Conservation (phyloP, 2,113 vertebrate genomes). For the Leuciscus idus region DNA sequence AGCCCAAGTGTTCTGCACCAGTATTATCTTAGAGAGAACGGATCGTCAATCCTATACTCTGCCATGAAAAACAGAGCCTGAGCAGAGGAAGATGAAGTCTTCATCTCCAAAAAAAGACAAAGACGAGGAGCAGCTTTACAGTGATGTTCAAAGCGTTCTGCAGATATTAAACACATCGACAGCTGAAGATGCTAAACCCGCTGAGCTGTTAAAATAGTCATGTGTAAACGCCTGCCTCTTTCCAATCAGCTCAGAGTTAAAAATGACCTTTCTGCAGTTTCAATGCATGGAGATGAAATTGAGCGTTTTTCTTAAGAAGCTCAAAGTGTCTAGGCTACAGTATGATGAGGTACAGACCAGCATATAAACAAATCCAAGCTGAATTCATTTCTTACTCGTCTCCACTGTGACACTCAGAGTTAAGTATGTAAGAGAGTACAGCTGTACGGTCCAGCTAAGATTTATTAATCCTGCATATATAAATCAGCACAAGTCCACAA, state of each 20-base stretch:
- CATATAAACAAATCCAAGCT: neutral
- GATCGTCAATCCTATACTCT: neutral
- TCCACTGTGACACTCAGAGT: neutral
- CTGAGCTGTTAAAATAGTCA: neutral
- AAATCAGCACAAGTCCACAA: neutral
- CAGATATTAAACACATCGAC: slow-evolving; percentile 4
- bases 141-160: neutral
- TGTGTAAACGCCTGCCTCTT: neutral
- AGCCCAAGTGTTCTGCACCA: neutral
- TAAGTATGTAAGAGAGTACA: slow-evolving; percentile 2
- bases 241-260: neutral
- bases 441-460: neutral
- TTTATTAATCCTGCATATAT: slow-evolving; percentile 13
- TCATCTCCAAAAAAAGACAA: slow-evolving; percentile 3
- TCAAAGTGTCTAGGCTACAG: neutral
- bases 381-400: neutral
- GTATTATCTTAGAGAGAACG: neutral
- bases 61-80: neutral
- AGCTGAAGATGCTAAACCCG: slow-evolving; percentile 13
- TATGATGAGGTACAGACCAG: neutral
- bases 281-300: neutral
- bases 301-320: neutral
- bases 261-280: neutral
- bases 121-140: neutral
- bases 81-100: slow-evolving; percentile 13